These are phyloP conservation scores for Phymanthus crucifer DNA, from an alignment of 92 coral and sea anemone species.

Conservation along the genomic window DNA sequence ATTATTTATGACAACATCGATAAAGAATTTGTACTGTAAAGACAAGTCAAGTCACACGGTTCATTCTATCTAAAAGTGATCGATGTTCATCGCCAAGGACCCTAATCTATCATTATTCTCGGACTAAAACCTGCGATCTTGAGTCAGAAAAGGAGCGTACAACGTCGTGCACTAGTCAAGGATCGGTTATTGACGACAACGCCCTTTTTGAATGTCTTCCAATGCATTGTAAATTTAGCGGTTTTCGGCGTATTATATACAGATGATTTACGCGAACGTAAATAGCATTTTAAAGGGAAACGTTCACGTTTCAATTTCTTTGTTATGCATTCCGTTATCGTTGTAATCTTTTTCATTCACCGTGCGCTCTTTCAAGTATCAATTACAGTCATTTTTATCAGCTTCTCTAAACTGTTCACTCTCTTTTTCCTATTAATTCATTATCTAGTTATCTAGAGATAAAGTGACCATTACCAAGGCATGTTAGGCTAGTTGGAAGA, in stretches of 20 bases:
- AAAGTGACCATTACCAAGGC: background rate
- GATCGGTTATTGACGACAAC: background rate
- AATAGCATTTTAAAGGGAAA: background rate
- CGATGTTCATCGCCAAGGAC: background rate
- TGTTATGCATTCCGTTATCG: background rate
- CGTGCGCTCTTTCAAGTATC: slow-evolving; percentile 4
- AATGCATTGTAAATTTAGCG: background rate
- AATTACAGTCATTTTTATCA: background rate
- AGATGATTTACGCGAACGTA: background rate
- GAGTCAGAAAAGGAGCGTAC: background rate
- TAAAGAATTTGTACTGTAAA: background rate
- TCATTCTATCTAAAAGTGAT: background rate
- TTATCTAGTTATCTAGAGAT: background rate
- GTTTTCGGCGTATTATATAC: background rate
- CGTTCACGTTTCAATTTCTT: background rate
- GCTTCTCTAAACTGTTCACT: background rate
- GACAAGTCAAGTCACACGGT: background rate
- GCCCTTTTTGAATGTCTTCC: background rate
- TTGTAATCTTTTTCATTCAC: background rate
- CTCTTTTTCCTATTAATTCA: background rate
- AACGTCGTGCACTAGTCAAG: background rate
- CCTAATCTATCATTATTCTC: background rate
- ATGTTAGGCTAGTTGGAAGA: background rate
- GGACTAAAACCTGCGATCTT: background rate
- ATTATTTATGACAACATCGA: slow-evolving; percentile 4